These are phyloP conservation scores for Cherax destructor DNA, from an alignment of 1,140 invertebrate genomes.

Conservation along the genomic window DNA sequence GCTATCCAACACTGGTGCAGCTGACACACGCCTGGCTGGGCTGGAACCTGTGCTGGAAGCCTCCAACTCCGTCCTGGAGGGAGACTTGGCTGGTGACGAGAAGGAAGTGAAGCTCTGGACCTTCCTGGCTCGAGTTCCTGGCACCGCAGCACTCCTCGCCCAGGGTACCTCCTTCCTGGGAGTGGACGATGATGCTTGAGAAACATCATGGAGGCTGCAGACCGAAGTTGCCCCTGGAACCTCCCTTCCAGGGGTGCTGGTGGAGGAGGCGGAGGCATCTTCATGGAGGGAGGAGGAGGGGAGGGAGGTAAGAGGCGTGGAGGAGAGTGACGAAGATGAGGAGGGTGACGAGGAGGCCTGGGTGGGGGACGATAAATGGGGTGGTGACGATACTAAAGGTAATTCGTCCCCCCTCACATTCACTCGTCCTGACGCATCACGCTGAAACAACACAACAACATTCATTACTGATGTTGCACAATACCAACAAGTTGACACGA, in stretches of 20 bases:
- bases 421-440: slow-evolving; percentile 8
- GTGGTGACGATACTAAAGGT: slow-evolving; percentile 47
- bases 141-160: background rate
- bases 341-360: slow-evolving; percentile 1
- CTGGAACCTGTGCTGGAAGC: background rate
- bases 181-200: background rate
- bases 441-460: slow-evolving; percentile 2
- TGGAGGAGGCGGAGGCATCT: no score
- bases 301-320: slow-evolving; percentile 52
- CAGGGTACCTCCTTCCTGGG: background rate
- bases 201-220: background rate
- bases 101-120: background rate
- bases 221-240: background rate
- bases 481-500: background rate
- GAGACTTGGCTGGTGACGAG: background rate
- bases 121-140: background rate
- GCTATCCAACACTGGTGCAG: background rate
- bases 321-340: slow-evolving; percentile 37
- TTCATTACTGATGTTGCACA: background rate
- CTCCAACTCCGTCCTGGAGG: background rate
- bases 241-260: background rate
- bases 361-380: slow-evolving; percentile 41
- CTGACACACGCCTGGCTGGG: background rate
- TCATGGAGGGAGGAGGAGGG: background rate
- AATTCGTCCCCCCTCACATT: slow-evolving; percentile 43